These are phyloP conservation scores for Lithophane ornitopus DNA, from an alignment of 2,888 invertebrate genomes.

Conservation along the genomic window DNA sequence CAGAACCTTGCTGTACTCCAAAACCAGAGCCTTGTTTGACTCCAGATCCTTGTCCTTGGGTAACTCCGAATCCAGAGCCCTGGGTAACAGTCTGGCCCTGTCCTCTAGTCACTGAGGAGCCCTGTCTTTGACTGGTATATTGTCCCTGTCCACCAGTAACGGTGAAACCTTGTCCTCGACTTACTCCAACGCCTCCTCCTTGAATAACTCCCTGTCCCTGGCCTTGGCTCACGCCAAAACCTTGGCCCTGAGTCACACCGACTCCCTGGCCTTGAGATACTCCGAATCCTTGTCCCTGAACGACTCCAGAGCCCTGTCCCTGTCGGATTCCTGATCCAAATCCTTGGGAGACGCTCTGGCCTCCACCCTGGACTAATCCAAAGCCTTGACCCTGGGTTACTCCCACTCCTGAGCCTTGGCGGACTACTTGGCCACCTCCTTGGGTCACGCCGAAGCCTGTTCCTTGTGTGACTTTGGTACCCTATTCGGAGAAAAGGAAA, in stretches of 20 bases:
- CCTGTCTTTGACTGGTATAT: constrained; percentile 31
- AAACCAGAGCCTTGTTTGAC: constrained; percentile 37
- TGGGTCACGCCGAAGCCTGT: constrained; percentile 55
- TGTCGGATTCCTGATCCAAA: constrained; percentile 50
- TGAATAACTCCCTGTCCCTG: constrained; percentile 38
- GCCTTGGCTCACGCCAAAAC: constrained; percentile 22
- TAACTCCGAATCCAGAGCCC: constrained; percentile 30
- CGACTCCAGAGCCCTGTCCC: no score
- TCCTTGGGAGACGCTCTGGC: constrained; percentile 55
- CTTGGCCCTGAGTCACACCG: constrained; percentile 33
- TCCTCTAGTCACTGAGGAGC: background rate
- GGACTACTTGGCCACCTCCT: constrained; percentile 55
- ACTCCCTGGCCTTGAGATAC: constrained; percentile 28
- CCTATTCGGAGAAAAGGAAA: constrained; percentile 33
- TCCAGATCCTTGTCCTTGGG: constrained; percentile 45
- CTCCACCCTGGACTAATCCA: constrained; percentile 49
- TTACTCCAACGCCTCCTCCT: constrained; percentile 49
- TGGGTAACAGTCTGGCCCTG: constrained; percentile 23
- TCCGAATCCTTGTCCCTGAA: constrained; percentile 15
- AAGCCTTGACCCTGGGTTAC: constrained; percentile 47
- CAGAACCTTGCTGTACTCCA: constrained; percentile 57
- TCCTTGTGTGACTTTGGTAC: constrained; percentile 62
- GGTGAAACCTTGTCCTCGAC: constrained; percentile 37
- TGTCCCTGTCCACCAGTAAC: constrained; percentile 48
- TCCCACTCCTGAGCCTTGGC: constrained; percentile 45